Evolutionary conservation across 2,888 invertebrate species (phyloP), one percentile per base, ranked within the genome.

Genomic region (Nymphalis polychloros): DNA sequence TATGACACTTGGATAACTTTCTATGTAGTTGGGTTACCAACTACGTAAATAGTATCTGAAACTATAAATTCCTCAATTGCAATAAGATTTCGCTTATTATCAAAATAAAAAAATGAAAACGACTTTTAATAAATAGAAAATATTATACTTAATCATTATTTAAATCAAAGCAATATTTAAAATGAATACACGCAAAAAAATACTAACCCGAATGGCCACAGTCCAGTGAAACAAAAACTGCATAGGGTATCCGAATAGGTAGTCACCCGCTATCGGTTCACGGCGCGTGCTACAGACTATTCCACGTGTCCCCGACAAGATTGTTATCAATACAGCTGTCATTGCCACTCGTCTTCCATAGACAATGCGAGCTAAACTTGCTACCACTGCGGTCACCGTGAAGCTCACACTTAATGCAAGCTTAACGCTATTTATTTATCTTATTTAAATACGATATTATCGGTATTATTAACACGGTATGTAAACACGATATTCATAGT

Each of bases 271-370:
- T 63, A 72, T 72, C 70, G 66, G 50, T 41, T 52, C 46, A 53
- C 67, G 70, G 72, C 77, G 76, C 77, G 78, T 77, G 78, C 77
- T 75, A 68, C 73, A 73, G 73, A 69, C 72, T 64, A 72, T 73
- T 73, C 73, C 78, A 79, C 80, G 80, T 81, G 79, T 75, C 72
- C 80, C 80, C 77, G 72, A 77, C 77, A 74, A 79, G 86, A 87
- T 87, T 74, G 73, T 78, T 79, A 87, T 87, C 86, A 68, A 61
- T 68, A 79, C 87, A 87, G 87, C 87, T 87, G 87, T 84, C 83
- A 79, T 70, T 75, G 79, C 78, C 81, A 83, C 81, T 81, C 71
- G 68, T 68, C 78, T 79, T 78, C 78, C 67, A 71, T 74, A 73
- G 71, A 73, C 70, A 73, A 73, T 73, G 68, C 49, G 60, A 63